phyloP scores from a whole-genome alignment of 2,888 invertebrate species.

The Leistus spinibarbis region DNA sequence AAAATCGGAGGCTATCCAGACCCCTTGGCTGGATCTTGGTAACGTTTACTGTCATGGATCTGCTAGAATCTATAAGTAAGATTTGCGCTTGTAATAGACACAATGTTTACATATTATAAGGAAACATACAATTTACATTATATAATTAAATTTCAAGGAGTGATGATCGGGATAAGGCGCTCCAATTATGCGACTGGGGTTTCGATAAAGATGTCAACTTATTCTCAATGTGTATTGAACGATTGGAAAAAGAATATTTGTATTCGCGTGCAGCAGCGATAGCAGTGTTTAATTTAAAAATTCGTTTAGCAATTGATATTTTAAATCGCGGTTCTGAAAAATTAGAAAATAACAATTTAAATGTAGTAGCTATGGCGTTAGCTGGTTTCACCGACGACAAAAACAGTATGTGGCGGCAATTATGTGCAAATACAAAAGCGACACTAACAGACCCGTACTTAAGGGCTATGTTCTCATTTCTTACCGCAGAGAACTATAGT shows the following conservation, averaged over 20 bases:
- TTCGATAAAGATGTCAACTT: constrained; percentile 72
- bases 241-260: constrained; percentile 74
- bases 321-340: constrained; percentile 73
- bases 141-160: constrained; percentile 60
- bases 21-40: constrained; percentile 70
- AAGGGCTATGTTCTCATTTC: constrained; percentile 87
- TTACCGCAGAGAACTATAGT: constrained; percentile 78
- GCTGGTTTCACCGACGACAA: constrained; percentile 88
- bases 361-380: constrained; percentile 78
- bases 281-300: constrained; percentile 86
- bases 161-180: constrained; percentile 76
- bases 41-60: constrained; percentile 59
- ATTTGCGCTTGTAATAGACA: neutral
- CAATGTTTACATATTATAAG: neutral
- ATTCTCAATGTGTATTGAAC: constrained; percentile 65
- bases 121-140: neutral
- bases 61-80: constrained; percentile 64
- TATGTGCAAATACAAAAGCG: constrained; percentile 73
- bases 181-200: constrained; percentile 90
- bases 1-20: constrained; percentile 67
- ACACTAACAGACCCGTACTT: constrained; percentile 90
- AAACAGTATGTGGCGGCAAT: constrained; percentile 77
- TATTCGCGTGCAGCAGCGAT: constrained; percentile 88
- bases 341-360: constrained; percentile 56
- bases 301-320: constrained; percentile 84